Evolutionary conservation across 1,140 invertebrate genomes (phyloP).

Genomic region (Pogonus chalceus): DNA sequence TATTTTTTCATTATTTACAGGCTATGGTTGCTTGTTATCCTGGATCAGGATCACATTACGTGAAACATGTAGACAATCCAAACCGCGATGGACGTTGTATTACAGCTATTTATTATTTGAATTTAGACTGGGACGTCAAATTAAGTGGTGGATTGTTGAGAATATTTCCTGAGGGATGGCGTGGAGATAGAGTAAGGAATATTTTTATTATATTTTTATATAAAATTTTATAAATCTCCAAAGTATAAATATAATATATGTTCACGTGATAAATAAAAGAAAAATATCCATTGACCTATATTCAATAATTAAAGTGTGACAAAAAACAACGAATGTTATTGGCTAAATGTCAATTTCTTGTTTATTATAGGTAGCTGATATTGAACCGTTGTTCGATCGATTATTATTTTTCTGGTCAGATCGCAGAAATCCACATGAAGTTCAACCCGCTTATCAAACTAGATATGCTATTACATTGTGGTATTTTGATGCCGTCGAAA

Average conservation of each 20-base stretch:
- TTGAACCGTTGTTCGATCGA: constrained; percentile 87
- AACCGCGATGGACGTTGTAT: constrained; percentile 89
- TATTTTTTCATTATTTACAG: constrained; percentile 41
- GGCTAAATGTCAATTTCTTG: not conserved
- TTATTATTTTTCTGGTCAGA: constrained; percentile 98
- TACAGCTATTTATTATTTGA: constrained; percentile 93
- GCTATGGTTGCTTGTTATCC: constrained; percentile 97
- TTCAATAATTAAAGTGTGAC: no score
- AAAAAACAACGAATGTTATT: no score
- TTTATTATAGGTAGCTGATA: constrained; percentile 65
- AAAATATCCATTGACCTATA: no score
- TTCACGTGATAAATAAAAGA: no score
- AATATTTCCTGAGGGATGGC: constrained; percentile 81
- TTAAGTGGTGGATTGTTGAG: constrained; percentile 52
- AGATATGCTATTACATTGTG: constrained; percentile 92
- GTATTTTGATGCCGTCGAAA: constrained; percentile 87
- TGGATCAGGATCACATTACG: constrained; percentile 82
- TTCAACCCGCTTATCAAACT: constrained; percentile 78
- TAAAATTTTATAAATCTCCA: no score
- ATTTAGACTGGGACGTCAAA: constrained; percentile 80
- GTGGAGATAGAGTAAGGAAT: constrained; percentile 39
- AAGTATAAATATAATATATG: no score
- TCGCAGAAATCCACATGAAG: constrained; percentile 91
- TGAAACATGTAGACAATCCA: constrained; percentile 97
- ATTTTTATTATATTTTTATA: no score